Evolutionary conservation across 2,113 vertebrate genomes (phyloP).

Genomic region (Xerus inauris): DNA sequence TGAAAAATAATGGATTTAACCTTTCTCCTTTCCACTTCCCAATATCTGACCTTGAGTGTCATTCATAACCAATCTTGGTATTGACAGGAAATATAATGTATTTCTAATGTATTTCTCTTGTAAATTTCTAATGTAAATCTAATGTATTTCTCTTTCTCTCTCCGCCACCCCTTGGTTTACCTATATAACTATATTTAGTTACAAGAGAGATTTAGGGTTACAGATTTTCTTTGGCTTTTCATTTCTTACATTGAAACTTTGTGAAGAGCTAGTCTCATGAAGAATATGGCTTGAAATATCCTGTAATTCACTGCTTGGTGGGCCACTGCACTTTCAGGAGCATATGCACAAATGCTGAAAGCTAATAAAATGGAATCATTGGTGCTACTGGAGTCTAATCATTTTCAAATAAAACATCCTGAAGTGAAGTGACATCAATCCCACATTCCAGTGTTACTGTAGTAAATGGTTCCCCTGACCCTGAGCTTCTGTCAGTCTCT

Average conservation of each 20-base stretch:
- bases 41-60: neutral
- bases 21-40: neutral
- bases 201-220: neutral
- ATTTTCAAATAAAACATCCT: constrained; percentile 77
- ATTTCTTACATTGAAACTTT: constrained; percentile 24
- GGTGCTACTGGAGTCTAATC: constrained; percentile 49
- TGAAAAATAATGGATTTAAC: neutral
- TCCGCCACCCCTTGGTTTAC: neutral
- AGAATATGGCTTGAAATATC: constrained; percentile 36
- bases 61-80: constrained; percentile 20
- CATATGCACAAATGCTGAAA: constrained; percentile 13
- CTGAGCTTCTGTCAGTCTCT: constrained; percentile 83
- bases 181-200: neutral
- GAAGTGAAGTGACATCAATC: constrained; percentile 74
- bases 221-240: neutral
- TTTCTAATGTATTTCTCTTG: neutral
- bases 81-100: neutral
- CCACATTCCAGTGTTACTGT: constrained; percentile 72
- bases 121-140: no score
- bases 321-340: constrained; percentile 8
- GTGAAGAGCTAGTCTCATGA: neutral
- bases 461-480: constrained; percentile 79
- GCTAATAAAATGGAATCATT: constrained; percentile 50
- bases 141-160: neutral
- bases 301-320: neutral